These are phyloP conservation scores for Aphelenchoides besseyi DNA, from an alignment of 1,140 invertebrate species.

Conservation along the genomic window DNA sequence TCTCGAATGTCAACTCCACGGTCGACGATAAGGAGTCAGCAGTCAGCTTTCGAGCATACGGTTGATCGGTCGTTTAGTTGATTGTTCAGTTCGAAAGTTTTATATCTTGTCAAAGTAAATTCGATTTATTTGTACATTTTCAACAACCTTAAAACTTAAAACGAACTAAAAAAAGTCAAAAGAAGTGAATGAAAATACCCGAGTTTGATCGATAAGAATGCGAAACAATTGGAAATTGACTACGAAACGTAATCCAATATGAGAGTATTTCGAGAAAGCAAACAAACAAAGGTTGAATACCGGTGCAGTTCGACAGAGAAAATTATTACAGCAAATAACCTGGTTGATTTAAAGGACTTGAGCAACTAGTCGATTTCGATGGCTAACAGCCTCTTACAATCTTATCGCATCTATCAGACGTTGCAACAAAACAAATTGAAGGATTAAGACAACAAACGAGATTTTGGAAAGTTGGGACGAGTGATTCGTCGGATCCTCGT, in stretches of 20 bases:
- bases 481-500: not conserved
- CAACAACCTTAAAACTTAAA: not conserved
- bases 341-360: no score
- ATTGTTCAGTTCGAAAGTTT: constrained; percentile 1
- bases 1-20: not conserved
- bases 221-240: no score
- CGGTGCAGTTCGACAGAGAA: no score
- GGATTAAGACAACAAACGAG: not conserved
- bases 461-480: not conserved
- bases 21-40: not conserved
- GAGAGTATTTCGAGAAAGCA: no score
- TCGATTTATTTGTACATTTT: not conserved
- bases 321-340: no score
- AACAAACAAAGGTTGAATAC: not conserved
- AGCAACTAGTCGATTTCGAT: no score
- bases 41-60: not conserved
- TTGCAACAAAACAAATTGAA: not conserved
- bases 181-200: no score
- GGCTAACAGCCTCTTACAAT: not conserved
- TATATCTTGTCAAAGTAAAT: no score
- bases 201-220: no score
- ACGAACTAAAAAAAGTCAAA: no score
- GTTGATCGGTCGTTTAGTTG: not conserved
- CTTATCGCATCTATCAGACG: not conserved
- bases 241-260: no score